Evolutionary conservation across 2,113 vertebrate species (phyloP), one percentile per base, ranked within the genome.

Genomic region (Barnardius zonarius): DNA sequence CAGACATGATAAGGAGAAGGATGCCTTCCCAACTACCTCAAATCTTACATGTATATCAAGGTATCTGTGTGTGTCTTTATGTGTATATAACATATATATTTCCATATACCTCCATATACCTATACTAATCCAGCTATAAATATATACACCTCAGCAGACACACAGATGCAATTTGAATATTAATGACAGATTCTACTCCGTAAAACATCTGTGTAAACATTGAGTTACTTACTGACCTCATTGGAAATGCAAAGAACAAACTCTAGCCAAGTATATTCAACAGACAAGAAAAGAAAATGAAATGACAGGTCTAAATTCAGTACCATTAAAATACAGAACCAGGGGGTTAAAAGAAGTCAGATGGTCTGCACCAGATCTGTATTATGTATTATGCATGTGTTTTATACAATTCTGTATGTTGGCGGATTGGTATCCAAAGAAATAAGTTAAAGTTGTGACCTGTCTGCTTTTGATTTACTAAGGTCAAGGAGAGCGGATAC

Each of bases 401-500:
- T 92, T 73, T 31, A 52, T 90, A 57, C 92, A 11, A 17, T 79
- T 79, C 64, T 93, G 62, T 37, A 41, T 66, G 88, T 86, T 64
- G 63, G 46, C 14, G 73, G 88, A 59, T 76, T 77, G 91, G 62
- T 82, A 95, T 93, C 93, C 86, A 75, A 94, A 95, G 63, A 81
- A 97, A 93, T 94, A 93, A 88, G 89, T 94, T 93, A 49, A 94
- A 88, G 83, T 90, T 93, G 94, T 84, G 89, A 93, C 93, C 94
- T 94, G 68, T 89, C 96, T 96, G 96, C 54, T 96, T 97, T 91
- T 95, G 88, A 96, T 97, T 97, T 96, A 85, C 82, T 66, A 57
- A 88, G 94, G 94, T 97, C 95, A 96, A 46, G 81, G 68, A 17
- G 76, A 96, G 87, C 76, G 93, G 93, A 94, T 96, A 88, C 93